Percentiles rank a stretch among this genome's conserved stretches.
Evolutionary conservation across 2,797 vertebrate genomes (phyloP).

Genomic region (Nyctibius grandis): DNA sequence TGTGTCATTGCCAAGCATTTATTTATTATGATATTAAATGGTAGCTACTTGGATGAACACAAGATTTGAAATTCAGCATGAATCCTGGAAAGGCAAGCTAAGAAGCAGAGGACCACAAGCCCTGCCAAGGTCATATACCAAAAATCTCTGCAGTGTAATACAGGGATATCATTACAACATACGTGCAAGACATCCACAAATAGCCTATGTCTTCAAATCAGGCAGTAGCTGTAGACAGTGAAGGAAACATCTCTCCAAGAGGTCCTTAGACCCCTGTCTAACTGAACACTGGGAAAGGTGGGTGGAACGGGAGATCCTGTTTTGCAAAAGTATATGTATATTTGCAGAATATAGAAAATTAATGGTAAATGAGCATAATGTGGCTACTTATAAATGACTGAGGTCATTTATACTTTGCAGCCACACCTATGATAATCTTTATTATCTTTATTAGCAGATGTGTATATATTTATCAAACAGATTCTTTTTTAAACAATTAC

Average conservation of each 20-base stretch:
- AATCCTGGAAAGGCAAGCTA: neutral
- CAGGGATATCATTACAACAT: neutral
- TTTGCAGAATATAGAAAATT: neutral
- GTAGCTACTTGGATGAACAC: neutral
- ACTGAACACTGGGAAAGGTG: neutral
- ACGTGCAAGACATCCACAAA: neutral
- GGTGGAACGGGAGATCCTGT: neutral
- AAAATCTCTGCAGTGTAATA: neutral
- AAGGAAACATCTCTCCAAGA: neutral
- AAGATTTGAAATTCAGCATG: neutral
- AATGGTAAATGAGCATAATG: neutral
- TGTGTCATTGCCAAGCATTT: neutral
- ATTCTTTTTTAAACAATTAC: neutral
- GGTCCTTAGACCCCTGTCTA: neutral
- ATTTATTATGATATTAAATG: neutral
- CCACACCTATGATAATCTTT: neutral
- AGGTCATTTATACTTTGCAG: neutral
- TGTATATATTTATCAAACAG: neutral
- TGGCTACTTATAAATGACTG: neutral
- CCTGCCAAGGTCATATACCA: neutral
- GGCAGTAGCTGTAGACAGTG: neutral
- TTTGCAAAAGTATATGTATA: neutral
- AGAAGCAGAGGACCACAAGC: neutral
- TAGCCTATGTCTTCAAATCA: neutral
- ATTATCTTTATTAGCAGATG: neutral